Conservation (phyloP, 1,140 invertebrate genomes). For the Phenacoccus solenopsis region DNA sequence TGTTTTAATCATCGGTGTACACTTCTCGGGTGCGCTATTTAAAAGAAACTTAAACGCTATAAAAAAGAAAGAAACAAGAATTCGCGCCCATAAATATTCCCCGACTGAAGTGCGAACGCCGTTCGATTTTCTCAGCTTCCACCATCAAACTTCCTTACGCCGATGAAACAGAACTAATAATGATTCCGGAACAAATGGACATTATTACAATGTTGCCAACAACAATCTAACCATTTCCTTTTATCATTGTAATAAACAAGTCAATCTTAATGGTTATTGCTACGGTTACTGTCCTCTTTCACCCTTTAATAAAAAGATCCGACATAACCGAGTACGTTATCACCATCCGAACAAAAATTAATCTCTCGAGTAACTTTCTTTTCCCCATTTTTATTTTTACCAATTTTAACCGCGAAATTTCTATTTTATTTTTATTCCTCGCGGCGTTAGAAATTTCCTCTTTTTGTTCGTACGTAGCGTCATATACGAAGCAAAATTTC, state of each 20-base stretch:
- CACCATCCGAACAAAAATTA: constrained; percentile 7
- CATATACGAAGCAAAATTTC: too few relatives aligned
- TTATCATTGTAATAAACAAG: constrained; percentile 16
- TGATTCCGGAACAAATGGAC: constrained; percentile 8
- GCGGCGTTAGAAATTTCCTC: too few relatives aligned
- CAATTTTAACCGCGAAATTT: not conserved
- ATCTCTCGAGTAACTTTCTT: constrained; percentile 1
- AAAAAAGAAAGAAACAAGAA: too few relatives aligned
- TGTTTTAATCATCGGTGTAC: too few relatives aligned
- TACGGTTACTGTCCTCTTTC: constrained; percentile 5
- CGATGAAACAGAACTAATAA: not conserved
- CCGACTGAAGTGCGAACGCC: not conserved
- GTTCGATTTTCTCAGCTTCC: not conserved
- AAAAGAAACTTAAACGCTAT: too few relatives aligned
- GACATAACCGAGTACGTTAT: not conserved
- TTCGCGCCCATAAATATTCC: not conserved
- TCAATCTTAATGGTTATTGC: constrained; percentile 16
- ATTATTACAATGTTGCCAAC: constrained; percentile 8
- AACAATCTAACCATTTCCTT: constrained; percentile 1
- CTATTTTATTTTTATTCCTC: not conserved
- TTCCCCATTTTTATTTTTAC: not conserved
- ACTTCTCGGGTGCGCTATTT: too few relatives aligned
- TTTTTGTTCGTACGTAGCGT: too few relatives aligned
- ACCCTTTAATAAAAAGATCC: constrained; percentile 14
- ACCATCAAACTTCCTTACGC: not conserved